A percentile compares a stretch with the other conserved stretches of the same genome.
Conservation (phyloP, 1,140 invertebrate species). For the Tetramorium parvispinum region DNA sequence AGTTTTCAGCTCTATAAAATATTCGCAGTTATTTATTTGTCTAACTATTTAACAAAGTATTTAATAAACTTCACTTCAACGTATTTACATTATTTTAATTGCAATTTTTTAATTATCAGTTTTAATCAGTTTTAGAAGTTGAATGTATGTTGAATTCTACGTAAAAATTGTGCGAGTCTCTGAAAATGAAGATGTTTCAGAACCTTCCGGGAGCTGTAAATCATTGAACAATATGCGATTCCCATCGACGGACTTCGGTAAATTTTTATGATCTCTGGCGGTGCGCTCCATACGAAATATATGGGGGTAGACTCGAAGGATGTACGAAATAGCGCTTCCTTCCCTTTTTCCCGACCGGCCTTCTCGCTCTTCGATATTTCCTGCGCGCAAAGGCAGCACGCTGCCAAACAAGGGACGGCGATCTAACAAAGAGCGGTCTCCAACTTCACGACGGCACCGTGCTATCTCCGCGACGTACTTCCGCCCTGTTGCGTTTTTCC, state of each 20-base stretch:
- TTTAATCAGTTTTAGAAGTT: neutral
- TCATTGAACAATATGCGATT: slow-evolving; percentile 45
- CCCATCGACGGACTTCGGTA: slow-evolving; percentile 24
- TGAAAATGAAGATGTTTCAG: neutral
- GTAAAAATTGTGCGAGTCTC: neutral
- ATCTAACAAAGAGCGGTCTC: slow-evolving; percentile 69
- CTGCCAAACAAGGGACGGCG: slow-evolving; percentile 62
- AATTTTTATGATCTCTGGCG: slow-evolving; percentile 44
- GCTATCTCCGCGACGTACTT: slow-evolving; percentile 76
- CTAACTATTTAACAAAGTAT: too few relatives aligned
- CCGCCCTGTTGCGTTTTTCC: slow-evolving; percentile 79
- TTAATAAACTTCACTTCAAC: neutral
- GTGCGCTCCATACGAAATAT: neutral
- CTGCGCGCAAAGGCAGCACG: slow-evolving; percentile 45
- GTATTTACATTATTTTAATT: neutral
- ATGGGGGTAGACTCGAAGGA: neutral
- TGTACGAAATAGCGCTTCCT: neutral
- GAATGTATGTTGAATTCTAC: neutral
- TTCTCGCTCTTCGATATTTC: slow-evolving; percentile 24
- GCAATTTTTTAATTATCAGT: neutral
- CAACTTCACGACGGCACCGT: slow-evolving; percentile 66
- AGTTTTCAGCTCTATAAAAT: neutral
- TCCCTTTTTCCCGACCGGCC: neutral
- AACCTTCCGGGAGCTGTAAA: slow-evolving; percentile 4
- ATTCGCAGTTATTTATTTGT: neutral